Conservation (phyloP, 2,888 invertebrate species). For the Eupithecia tripunctaria region DNA sequence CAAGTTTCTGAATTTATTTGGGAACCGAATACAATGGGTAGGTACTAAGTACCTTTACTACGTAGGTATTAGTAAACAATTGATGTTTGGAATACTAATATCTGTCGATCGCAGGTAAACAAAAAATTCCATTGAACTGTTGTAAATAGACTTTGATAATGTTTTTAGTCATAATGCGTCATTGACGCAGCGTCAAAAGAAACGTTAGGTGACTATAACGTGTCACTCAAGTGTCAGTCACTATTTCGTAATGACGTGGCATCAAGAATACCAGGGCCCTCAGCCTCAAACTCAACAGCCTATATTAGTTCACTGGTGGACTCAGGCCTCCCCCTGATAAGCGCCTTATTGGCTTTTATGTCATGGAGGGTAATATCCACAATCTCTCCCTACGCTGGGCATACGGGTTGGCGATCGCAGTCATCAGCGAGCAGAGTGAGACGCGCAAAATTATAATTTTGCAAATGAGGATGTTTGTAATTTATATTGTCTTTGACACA, state of each 20-base stretch:
- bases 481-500: too few relatives aligned
- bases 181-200: not conserved
- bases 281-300: too few relatives aligned
- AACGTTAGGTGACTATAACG: not conserved
- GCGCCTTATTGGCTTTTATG: too few relatives aligned
- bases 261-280: too few relatives aligned
- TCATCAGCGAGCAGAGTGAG: too few relatives aligned
- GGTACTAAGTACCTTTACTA: constrained; percentile 4
- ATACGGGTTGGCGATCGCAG: too few relatives aligned
- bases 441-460: too few relatives aligned
- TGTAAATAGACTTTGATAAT: constrained; percentile 13
- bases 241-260: not conserved
- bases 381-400: too few relatives aligned
- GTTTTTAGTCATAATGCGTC: not conserved
- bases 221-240: not conserved
- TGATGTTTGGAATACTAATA: constrained; percentile 36
- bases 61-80: constrained; percentile 20
- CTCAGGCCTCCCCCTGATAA: too few relatives aligned
- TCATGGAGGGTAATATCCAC: too few relatives aligned
- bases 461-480: too few relatives aligned
- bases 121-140: constrained; percentile 27
- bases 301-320: too few relatives aligned
- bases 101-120: constrained; percentile 12
- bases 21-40: constrained; percentile 38
- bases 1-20: constrained; percentile 26